Percentiles rank a stretch among this genome's conserved stretches.
Conservation (phyloP, 2,113 vertebrate genomes). For the Kryptolebias marmoratus region DNA sequence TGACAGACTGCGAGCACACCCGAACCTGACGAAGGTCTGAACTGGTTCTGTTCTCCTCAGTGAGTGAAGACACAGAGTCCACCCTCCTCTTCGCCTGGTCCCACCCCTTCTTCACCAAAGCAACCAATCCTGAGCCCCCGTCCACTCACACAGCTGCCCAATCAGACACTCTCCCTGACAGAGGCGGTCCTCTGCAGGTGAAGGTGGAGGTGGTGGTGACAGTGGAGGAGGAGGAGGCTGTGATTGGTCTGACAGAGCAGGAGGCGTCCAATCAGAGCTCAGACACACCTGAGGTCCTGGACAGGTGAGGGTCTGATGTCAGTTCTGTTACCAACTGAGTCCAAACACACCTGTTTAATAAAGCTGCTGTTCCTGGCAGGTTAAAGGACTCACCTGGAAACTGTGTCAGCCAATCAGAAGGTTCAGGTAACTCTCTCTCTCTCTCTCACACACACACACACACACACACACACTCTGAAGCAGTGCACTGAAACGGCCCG, state of each 20-base stretch:
- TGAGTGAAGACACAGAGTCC: conserved; percentile 37
- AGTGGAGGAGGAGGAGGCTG: conserved; percentile 25
- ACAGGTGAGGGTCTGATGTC: conserved; percentile 37
- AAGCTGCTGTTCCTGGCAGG: conserved; percentile 18
- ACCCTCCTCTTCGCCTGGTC: conserved; percentile 60
- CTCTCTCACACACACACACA: not conserved
- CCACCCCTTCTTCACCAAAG: conserved; percentile 50
- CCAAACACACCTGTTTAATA: not conserved
- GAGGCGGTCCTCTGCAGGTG: conserved; percentile 5
- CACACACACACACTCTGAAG: not conserved
- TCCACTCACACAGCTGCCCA: not conserved
- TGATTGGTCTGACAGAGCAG: conserved; percentile 14
- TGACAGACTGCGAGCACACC: not conserved
- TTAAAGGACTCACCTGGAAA: conserved; percentile 36
- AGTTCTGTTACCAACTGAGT: not conserved
- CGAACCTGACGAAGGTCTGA: not conserved
- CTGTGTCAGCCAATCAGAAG: conserved; percentile 16
- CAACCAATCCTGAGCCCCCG: conserved; percentile 19
- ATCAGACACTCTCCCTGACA: conserved; percentile 18
- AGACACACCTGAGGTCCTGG: conserved; percentile 4
- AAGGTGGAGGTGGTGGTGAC: conserved; percentile 58
- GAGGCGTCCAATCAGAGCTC: conserved; percentile 25
- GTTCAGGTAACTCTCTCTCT: conserved; percentile 16
- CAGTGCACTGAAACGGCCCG: not conserved
- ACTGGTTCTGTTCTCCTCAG: conserved; percentile 10